Evolutionary conservation across 2,797 vertebrate genomes (phyloP), one percentile per base, ranked within the genome.

Genomic region (Urophycis tenuis): DNA sequence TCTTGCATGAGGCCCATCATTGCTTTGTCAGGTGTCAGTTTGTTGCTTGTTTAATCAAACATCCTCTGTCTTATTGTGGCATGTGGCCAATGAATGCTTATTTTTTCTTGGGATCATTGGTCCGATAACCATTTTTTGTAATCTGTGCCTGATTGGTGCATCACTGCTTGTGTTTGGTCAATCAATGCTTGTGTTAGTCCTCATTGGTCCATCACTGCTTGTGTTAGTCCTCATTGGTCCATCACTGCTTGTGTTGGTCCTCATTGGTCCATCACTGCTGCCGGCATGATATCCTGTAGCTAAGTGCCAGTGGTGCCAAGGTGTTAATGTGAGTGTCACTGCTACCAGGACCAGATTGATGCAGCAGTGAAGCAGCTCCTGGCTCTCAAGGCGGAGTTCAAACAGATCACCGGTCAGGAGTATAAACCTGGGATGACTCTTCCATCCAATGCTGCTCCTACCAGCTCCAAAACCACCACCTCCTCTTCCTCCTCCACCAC

Each of bases 311-410:
- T 5, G 0, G 53, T n/a, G 72, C 80, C 80, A 77, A 84, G 77
- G 32, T 81, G 64, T 70, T 72, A 79, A 81, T 91, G 25, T 74
- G 73, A 74, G 36, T 74, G 73, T 89, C 82, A 81, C 77, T 91
- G 89, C 77, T 39, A 87, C 82, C 80, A 95, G 94, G 94, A 93
- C 83, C 90, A 95, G 89, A 84, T 96, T 75, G 92, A 94, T 77
- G 92, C 87, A 77, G 94, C 93, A 30, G 92, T 96, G 80, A 93
- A 96, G 91, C 87, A 93, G 77, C 94, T 96, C 87, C 87, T 96
- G 83, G 88, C 89, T 75, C 81, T 95, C 79, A 96, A 97, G 88
- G 89, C 91, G 2, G 93, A 96, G 87, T 96, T 95, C 89, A 96
- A 96, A 86, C 91, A 90, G 85, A 87, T 94, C 79, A 95, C 92